phyloP scores from a whole-genome alignment of 2,888 invertebrate species.

The Balanococcus diminutus region DNA sequence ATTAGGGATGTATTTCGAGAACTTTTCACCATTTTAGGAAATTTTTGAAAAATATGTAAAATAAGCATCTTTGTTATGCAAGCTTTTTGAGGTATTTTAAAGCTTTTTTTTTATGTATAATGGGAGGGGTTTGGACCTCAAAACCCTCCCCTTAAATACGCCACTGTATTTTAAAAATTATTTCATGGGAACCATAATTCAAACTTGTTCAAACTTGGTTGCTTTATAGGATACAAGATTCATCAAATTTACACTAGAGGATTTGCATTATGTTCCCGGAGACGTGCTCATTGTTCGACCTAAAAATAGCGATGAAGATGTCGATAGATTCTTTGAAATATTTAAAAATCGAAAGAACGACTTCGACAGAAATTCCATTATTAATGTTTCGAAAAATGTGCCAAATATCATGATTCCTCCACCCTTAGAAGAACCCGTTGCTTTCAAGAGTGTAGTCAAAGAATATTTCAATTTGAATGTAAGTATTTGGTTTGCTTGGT shows the following conservation, averaged over 20 bases:
- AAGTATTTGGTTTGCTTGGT: slow-evolving; percentile 56
- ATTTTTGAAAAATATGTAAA: too few species aligned
- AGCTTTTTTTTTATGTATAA: too few species aligned
- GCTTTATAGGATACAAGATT: slow-evolving; percentile 84
- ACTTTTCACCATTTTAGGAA: too few species aligned
- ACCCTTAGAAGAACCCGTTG: slow-evolving; percentile 68
- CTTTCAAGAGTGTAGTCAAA: slow-evolving; percentile 74
- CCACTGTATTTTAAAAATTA: too few species aligned
- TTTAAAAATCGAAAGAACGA: slow-evolving; percentile 63
- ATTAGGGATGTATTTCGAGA: too few species aligned
- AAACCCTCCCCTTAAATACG: too few species aligned
- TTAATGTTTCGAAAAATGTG: slow-evolving; percentile 47
- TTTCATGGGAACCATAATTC: too few species aligned
- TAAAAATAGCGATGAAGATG: slow-evolving; percentile 75
- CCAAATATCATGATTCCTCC: slow-evolving; percentile 73
- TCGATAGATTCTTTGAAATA: slow-evolving; percentile 74
- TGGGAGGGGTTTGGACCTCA: too few species aligned
- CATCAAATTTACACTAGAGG: slow-evolving; percentile 68
- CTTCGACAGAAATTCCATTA: slow-evolving; percentile 14
- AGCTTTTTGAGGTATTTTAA: too few species aligned
- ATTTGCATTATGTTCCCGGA: slow-evolving; percentile 79
- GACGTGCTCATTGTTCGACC: slow-evolving; percentile 88
- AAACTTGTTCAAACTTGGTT: not conserved
- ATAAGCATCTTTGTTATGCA: too few species aligned
- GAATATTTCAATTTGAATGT: slow-evolving; percentile 84